Conservation (phyloP, 2,797 vertebrate species). For the Chiroxiphia lanceolata region DNA sequence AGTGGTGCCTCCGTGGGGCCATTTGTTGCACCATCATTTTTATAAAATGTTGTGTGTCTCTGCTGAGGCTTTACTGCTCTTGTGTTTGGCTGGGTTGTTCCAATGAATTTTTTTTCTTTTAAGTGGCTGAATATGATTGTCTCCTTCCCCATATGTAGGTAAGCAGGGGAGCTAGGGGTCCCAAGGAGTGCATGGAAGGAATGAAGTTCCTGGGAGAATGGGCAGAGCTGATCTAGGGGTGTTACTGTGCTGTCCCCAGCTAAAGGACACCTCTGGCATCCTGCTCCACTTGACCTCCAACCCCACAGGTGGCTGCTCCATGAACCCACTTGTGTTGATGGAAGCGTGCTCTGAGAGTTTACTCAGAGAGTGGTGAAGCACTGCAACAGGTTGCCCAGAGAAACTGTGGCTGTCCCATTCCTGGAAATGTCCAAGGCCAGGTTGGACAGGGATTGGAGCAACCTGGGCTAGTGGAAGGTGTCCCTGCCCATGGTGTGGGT, state of each 20-base stretch:
- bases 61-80: neutral
- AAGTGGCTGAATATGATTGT: neutral
- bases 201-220: neutral
- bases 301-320: neutral
- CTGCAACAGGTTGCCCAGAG: neutral
- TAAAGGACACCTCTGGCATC: neutral
- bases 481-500: too few relatives aligned
- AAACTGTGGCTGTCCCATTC: neutral
- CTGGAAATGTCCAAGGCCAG: neutral
- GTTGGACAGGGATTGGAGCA: neutral
- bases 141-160: neutral
- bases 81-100: neutral
- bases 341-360: neutral
- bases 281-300: neutral
- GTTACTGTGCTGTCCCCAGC: neutral
- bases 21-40: neutral
- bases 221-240: neutral
- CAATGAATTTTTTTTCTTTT: neutral
- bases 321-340: accelerated
- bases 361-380: neutral
- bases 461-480: too few relatives aligned
- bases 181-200: neutral
- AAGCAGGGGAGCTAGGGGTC: accelerated
- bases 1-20: accelerated
- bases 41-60: neutral